These are phyloP conservation scores for Mizuhopecten yessoensis DNA, from an alignment of 1,140 invertebrate species.

Conservation along the genomic window DNA sequence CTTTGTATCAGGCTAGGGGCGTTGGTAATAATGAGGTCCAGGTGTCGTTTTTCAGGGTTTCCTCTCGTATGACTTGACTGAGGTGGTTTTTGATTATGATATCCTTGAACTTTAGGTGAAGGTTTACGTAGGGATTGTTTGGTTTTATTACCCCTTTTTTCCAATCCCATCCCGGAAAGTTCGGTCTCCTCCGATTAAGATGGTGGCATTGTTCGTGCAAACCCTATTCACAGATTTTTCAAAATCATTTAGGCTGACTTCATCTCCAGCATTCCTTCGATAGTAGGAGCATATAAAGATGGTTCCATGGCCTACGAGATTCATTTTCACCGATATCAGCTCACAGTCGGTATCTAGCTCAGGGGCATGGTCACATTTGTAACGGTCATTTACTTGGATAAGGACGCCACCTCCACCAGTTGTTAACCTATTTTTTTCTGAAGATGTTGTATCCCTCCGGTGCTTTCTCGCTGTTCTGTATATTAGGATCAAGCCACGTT, in stretches of 20 bases:
- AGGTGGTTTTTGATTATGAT: neutral
- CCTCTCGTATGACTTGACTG: conserved; percentile 33
- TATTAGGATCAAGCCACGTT: conserved; percentile 59
- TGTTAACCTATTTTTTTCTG: conserved; percentile 58
- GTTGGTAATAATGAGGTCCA: conserved; percentile 44
- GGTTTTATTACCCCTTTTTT: neutral
- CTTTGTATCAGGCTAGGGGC: neutral
- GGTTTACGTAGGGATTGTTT: neutral
- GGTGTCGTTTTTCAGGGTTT: conserved; percentile 4
- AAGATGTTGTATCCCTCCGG: conserved; percentile 55
- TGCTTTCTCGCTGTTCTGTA: conserved; percentile 58
- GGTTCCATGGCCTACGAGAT: neutral
- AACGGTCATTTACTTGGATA: conserved; percentile 28
- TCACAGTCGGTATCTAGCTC: conserved; percentile 23
- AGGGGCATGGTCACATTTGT: conserved; percentile 40
- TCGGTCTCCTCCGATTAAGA: conserved; percentile 50
- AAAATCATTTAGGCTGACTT: neutral
- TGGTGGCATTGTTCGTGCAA: neutral
- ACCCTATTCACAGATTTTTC: neutral
- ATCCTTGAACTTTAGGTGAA: neutral
- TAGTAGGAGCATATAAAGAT: neutral
- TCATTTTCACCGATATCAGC: too few relatives aligned
- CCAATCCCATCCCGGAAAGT: conserved; percentile 52
- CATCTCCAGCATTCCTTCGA: conserved; percentile 39
- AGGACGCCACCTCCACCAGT: conserved; percentile 51